Percentiles rank a stretch among this genome's conserved stretches.
These are phyloP conservation scores for Carassius carassius DNA, from an alignment of 2,113 vertebrate genomes.

Conservation along the genomic window DNA sequence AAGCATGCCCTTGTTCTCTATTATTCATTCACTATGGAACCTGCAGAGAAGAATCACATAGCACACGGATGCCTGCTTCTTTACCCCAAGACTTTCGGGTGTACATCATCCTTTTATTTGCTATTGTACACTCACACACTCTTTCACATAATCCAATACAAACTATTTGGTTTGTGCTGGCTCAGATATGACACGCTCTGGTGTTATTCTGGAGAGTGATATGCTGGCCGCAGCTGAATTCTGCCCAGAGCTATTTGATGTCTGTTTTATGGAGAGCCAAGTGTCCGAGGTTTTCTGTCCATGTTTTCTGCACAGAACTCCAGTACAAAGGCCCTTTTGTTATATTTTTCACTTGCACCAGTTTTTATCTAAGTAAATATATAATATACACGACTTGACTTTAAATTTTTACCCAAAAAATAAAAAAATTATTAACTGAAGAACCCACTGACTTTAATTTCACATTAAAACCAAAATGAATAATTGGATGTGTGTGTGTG, in stretches of 20 bases:
- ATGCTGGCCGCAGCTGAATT: conserved; percentile 34
- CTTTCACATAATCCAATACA: conserved; percentile 23
- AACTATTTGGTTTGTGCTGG: conserved; percentile 35
- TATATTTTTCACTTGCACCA: neutral
- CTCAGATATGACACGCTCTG: conserved; percentile 8
- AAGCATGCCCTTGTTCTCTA: conserved; percentile 45
- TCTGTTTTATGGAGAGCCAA: conserved; percentile 35
- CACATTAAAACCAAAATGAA: neutral
- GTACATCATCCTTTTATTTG: conserved; percentile 31
- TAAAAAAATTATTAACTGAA: too few species aligned
- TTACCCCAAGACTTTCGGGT: conserved; percentile 14
- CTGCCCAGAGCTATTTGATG: conserved; percentile 34
- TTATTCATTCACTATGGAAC: conserved; percentile 47
- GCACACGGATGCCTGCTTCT: conserved; percentile 1
- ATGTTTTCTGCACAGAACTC: neutral
- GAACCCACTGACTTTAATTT: neutral
- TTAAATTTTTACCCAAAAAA: neutral
- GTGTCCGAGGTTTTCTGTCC: conserved; percentile 10
- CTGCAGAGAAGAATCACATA: conserved; percentile 34
- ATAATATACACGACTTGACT: neutral
- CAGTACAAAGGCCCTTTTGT: conserved; percentile 7
- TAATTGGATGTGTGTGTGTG: too few species aligned
- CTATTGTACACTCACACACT: conserved; percentile 16
- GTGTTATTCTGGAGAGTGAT: conserved; percentile 29
- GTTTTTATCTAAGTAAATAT: neutral